A percentile compares a stretch with the other conserved stretches of the same genome.
Conservation (phyloP, 2,888 invertebrate species). For the Acleris emargana region DNA sequence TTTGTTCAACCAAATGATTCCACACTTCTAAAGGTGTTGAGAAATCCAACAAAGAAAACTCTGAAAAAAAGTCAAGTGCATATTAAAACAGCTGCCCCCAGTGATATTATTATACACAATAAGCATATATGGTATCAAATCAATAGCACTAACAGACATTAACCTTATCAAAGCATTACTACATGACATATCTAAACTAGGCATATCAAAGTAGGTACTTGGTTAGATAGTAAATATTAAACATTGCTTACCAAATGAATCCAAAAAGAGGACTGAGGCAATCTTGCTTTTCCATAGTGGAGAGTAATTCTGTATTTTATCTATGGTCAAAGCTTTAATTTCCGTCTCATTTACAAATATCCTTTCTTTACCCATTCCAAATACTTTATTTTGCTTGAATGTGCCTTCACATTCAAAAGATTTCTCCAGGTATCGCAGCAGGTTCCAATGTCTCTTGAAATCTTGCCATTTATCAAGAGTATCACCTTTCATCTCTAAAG, state of each 20-base stretch:
- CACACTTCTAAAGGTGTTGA: conserved; percentile 82
- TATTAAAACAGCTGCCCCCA: background rate
- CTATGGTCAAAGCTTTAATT: conserved; percentile 76
- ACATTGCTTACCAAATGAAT: conserved; percentile 78
- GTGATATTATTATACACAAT: too few relatives aligned
- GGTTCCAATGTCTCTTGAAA: conserved; percentile 74
- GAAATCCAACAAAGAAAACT: conserved; percentile 77
- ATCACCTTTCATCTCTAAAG: conserved; percentile 65
- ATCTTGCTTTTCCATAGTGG: conserved; percentile 82
- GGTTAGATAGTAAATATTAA: conserved; percentile 19
- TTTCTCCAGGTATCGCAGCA: conserved; percentile 71
- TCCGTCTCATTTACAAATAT: conserved; percentile 77
- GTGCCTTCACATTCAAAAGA: conserved; percentile 77
- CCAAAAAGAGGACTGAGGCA: conserved; percentile 83
- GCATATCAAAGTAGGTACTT: conserved; percentile 1
- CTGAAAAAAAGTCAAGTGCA: conserved; percentile 54
- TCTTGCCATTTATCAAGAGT: conserved; percentile 61
- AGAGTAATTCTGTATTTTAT: conserved; percentile 72
- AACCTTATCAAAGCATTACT: conserved; percentile 25
- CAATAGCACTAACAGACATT: conserved; percentile 3
- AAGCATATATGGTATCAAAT: background rate
- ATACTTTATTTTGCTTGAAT: conserved; percentile 79
- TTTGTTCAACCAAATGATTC: conserved; percentile 84
- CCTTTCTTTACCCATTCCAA: conserved; percentile 68
- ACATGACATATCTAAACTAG: conserved; percentile 8